phyloP scores from a whole-genome alignment of 2,888 invertebrate genomes.

The Hybos culiciformis region DNA sequence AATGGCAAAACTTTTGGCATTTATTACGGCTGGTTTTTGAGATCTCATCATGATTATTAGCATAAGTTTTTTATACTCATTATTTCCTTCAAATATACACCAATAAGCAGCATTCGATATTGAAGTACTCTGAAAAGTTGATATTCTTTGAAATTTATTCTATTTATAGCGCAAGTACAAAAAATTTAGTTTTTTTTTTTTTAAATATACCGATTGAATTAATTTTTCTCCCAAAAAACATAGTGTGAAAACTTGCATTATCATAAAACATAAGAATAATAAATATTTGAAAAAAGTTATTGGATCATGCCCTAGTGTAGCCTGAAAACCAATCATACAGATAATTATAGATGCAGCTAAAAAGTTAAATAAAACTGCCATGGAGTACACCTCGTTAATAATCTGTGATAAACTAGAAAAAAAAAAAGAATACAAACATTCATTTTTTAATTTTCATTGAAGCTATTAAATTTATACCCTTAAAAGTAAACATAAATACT shows the following conservation, averaged over 20 bases:
- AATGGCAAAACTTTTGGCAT: slow-evolving; percentile 2
- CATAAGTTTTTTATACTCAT: too few relatives aligned
- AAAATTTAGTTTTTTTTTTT: too few relatives aligned
- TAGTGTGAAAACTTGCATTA: slow-evolving; percentile 10
- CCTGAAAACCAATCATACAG: slow-evolving; percentile 14
- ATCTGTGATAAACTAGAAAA: slow-evolving; percentile 7
- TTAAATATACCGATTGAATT: slow-evolving; percentile 8
- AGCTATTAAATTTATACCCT: background rate
- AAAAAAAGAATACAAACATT: too few relatives aligned
- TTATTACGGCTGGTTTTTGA: slow-evolving; percentile 5
- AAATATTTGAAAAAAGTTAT: slow-evolving; percentile 10
- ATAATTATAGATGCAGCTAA: slow-evolving; percentile 13
- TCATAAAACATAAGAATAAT: slow-evolving; percentile 8
- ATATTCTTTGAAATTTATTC: too few relatives aligned
- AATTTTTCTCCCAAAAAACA: slow-evolving; percentile 11
- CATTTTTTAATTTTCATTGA: too few relatives aligned
- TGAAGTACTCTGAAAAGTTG: too few relatives aligned
- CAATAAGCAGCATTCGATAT: too few relatives aligned
- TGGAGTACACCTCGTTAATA: slow-evolving; percentile 9
- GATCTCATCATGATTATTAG: slow-evolving; percentile 1
- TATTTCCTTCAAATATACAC: too few relatives aligned
- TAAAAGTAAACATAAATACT: background rate
- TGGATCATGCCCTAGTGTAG: slow-evolving; percentile 4
- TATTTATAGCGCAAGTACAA: too few relatives aligned
- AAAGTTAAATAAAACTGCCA: slow-evolving; percentile 13